Conservation (phyloP, 2,113 vertebrate species). For the Cochlearius cochlearius region DNA sequence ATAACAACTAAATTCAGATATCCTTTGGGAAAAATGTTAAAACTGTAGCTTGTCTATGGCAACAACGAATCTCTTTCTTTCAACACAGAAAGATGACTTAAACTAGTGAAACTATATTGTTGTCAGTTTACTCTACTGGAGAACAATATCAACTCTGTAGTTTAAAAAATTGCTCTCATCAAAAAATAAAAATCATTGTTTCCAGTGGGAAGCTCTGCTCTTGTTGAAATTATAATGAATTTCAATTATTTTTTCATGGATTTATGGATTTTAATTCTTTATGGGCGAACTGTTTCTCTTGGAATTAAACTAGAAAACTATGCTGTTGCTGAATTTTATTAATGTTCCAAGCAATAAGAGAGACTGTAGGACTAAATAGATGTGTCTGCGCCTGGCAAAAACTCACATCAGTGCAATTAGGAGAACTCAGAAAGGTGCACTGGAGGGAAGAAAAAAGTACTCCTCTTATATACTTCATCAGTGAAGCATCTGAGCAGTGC, state of each 20-base stretch:
- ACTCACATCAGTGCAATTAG: background rate
- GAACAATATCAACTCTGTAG: background rate
- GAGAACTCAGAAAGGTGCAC: background rate
- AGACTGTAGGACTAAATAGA: background rate
- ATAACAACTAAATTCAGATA: background rate
- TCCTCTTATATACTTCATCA: background rate
- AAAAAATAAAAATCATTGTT: background rate
- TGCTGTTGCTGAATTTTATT: background rate
- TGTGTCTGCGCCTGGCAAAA: background rate
- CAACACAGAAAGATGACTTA: background rate
- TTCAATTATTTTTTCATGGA: background rate
- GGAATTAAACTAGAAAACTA: background rate
- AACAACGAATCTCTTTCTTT: background rate
- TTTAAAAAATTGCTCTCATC: background rate
- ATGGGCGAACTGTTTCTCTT: background rate
- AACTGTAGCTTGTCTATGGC: background rate
- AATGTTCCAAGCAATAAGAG: background rate
- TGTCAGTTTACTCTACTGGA: background rate
- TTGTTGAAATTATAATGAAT: slow-evolving; percentile 1
- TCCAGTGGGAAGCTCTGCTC: background rate
- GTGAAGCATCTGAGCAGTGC: background rate
- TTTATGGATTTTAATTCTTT: slow-evolving; percentile 7
- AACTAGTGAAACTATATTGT: background rate
- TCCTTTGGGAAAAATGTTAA: background rate
- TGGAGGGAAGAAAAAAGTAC: background rate